Conservation (phyloP, 2,888 invertebrate species). For the Allygus modestus region DNA sequence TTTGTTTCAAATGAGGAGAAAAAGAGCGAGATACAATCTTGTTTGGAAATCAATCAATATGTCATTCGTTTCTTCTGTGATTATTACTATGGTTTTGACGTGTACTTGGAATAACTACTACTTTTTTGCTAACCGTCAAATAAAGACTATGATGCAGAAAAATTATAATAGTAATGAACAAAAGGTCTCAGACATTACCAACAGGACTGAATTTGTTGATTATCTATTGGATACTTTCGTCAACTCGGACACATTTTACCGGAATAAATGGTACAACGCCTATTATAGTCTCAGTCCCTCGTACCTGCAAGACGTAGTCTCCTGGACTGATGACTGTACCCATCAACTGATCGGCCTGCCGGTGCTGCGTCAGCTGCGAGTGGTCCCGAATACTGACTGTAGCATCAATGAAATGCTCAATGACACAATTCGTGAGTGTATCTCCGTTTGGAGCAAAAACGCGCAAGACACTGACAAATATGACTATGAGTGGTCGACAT, state of each 20-base stretch:
- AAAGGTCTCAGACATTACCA: background rate
- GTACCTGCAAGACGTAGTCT: background rate
- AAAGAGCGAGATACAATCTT: background rate
- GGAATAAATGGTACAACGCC: background rate
- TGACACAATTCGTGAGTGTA: background rate
- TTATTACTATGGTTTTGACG: background rate
- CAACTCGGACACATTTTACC: background rate
- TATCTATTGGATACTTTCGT: background rate
- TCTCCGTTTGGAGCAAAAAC: background rate
- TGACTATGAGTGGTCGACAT: background rate
- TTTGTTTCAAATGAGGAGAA: background rate
- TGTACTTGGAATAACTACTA: no score
- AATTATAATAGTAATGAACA: background rate
- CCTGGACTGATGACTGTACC: background rate
- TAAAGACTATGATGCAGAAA: background rate
- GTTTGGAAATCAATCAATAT: background rate
- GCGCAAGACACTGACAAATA: background rate
- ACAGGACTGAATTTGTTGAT: background rate
- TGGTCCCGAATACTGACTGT: background rate
- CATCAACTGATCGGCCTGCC: background rate
- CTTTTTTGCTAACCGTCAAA: background rate
- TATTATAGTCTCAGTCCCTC: background rate
- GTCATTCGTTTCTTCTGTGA: background rate
- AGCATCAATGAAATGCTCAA: background rate
- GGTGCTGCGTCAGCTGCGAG: background rate